Evolutionary conservation across 2,797 vertebrate species (phyloP), one percentile per base, ranked within the genome.

Genomic region (Neosilurus hyrtlii): DNA sequence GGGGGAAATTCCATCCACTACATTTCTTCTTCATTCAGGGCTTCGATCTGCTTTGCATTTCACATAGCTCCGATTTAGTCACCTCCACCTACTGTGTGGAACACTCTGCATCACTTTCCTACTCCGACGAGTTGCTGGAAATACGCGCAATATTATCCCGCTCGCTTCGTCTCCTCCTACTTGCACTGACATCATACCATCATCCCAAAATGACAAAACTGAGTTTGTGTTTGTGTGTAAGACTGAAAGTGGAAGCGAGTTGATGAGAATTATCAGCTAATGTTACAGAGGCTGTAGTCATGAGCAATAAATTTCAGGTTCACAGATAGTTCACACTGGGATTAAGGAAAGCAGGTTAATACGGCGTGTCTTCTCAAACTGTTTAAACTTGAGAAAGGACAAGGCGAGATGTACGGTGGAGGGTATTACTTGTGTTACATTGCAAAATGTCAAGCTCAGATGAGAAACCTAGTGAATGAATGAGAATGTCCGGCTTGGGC

Each of bases 171-270:
- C 91, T 90, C 95, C 95, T 93, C 95, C 96, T 86, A 66, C 49
- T 87, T 90, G 89, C 93, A 97, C 94, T 94, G 92, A 94, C 93
- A 91, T 94, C 96, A 96, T 96, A 94, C 96, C 95, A 94, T 86
- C 87, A 80, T 92, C 95, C 95, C 92, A 96, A 96, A 0, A 63
- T 24, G 4, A 43, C 87, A 15, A 54, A 73, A 65, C 79, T 72
- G 65, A 80, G 15, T 83, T 49, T 49, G 73, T 63, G 26, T 79
- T 30, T 83, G 37, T 68, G 63, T 35, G 63, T 37, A 73, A 77
- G n/a, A 56, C 26, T 68, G 79, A 72, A 72, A 54, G 14, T 0
- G 14, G 24, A 52, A 24, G n/a, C 24, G 49, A 16, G 11, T 4
- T 5, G 67, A 49, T 54, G 59, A 63, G 59, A 51, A 61, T 18